These are phyloP conservation scores for Periplaneta americana DNA, from an alignment of 1,140 invertebrate species.

Conservation along the genomic window DNA sequence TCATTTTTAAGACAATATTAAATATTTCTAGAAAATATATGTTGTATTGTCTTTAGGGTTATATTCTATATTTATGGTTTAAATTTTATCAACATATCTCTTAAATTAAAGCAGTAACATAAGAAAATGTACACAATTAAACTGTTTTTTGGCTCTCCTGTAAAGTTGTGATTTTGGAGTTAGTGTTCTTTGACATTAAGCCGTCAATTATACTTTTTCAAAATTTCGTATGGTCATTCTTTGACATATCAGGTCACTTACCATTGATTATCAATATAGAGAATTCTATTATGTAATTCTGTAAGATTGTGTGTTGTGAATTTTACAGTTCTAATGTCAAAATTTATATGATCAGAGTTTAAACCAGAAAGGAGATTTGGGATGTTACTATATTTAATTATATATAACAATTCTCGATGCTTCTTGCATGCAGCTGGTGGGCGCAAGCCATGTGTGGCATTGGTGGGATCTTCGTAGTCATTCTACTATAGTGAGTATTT, in stretches of 20 bases:
- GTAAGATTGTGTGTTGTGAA: not conserved
- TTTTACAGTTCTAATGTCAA: not conserved
- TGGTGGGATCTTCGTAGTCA: slow-evolving; percentile 1
- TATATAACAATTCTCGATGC: not conserved
- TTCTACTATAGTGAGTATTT: not conserved
- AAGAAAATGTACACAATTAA: too few relatives aligned
- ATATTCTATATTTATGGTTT: too few relatives aligned
- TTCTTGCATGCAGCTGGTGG: slow-evolving; percentile 13
- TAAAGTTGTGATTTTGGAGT: too few relatives aligned
- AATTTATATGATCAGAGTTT: not conserved
- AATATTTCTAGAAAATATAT: too few relatives aligned
- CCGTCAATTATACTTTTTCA: too few relatives aligned
- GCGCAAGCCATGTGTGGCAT: slow-evolving; percentile 9
- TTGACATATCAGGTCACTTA: not conserved
- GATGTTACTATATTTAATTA: not conserved
- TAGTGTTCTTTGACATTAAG: too few relatives aligned
- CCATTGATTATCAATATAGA: not conserved
- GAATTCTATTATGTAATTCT: not conserved
- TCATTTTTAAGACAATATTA: too few relatives aligned
- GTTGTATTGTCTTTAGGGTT: too few relatives aligned
- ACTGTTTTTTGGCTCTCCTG: too few relatives aligned
- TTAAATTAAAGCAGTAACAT: too few relatives aligned
- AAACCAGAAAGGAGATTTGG: not conserved
- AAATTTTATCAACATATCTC: too few relatives aligned
- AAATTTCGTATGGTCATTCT: too few relatives aligned